phyloP scores from a whole-genome alignment of 2,797 vertebrate genomes.

The Xyrichtys novacula region DNA sequence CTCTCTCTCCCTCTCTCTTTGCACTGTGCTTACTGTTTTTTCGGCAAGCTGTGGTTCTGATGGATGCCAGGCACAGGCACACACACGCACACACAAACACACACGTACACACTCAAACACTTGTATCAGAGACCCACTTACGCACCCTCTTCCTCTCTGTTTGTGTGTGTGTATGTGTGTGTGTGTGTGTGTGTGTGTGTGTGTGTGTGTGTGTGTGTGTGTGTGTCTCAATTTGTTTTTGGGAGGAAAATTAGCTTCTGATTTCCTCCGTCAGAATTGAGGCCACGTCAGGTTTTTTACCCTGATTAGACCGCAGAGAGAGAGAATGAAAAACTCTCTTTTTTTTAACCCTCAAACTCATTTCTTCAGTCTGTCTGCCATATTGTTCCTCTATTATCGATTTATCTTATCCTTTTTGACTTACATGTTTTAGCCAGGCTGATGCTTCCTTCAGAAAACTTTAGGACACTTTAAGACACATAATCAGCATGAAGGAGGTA shows the following conservation, averaged over 20 bases:
- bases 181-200: slow-evolving; percentile 5
- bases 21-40: slow-evolving; percentile 74
- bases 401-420: neutral
- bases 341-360: slow-evolving; percentile 1
- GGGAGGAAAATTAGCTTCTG: slow-evolving; percentile 66
- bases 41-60: slow-evolving; percentile 75
- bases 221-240: slow-evolving; percentile 58
- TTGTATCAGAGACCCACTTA: slow-evolving; percentile 54
- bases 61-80: slow-evolving; percentile 61
- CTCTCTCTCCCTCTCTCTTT: slow-evolving; percentile 49
- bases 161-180: slow-evolving; percentile 1
- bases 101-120: slow-evolving; percentile 53
- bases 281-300: slow-evolving; percentile 59
- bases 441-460: neutral
- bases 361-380: slow-evolving; percentile 9
- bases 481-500: neutral
- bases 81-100: slow-evolving; percentile 48
- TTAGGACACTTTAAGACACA: neutral
- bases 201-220: slow-evolving; percentile 8
- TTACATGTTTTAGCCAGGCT: neutral
- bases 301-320: slow-evolving; percentile 57
- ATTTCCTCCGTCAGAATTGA: slow-evolving; percentile 69
- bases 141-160: slow-evolving; percentile 59
- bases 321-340: slow-evolving; percentile 24
- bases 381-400: neutral